These are phyloP conservation scores for Drosophila malerkotliana DNA, from an alignment of 1,140 invertebrate species.

Conservation along the genomic window DNA sequence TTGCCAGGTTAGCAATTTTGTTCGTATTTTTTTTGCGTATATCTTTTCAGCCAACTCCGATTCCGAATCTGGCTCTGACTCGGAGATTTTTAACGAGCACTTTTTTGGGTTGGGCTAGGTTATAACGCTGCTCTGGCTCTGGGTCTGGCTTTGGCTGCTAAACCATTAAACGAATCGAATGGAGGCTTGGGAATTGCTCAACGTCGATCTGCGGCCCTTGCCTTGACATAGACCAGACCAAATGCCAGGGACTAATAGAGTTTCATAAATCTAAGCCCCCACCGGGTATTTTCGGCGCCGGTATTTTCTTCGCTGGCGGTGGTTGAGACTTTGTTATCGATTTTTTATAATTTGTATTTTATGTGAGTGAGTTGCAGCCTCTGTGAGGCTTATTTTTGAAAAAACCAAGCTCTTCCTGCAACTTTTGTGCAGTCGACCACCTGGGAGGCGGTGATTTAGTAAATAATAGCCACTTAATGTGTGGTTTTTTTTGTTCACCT, in stretches of 20 bases:
- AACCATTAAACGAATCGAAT: constrained; percentile 56
- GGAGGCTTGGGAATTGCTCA: constrained; percentile 52
- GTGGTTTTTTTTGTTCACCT: too few relatives aligned
- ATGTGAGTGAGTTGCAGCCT: too few relatives aligned
- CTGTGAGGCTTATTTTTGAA: too few relatives aligned
- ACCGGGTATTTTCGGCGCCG: constrained; percentile 6
- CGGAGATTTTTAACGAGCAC: constrained; percentile 43
- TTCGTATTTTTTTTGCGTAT: constrained; percentile 8
- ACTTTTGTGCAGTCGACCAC: too few relatives aligned
- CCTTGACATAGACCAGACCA: constrained; percentile 60
- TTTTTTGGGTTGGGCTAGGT: constrained; percentile 72
- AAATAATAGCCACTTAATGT: too few relatives aligned
- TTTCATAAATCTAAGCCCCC: constrained; percentile 50
- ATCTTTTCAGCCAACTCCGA: not conserved
- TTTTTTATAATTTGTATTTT: too few relatives aligned
- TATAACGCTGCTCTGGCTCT: constrained; percentile 35
- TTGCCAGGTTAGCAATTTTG: constrained; percentile 32
- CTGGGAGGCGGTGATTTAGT: too few relatives aligned
- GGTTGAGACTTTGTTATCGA: too few relatives aligned
- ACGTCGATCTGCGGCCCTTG: constrained; percentile 64
- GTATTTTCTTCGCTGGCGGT: too few relatives aligned
- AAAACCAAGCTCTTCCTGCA: too few relatives aligned
- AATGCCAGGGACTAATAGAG: constrained; percentile 63
- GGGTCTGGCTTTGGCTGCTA: constrained; percentile 22
- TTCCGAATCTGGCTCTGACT: constrained; percentile 27